Evolutionary conservation across 2,888 invertebrate species (phyloP).

Genomic region (Eucera pruinosa): DNA sequence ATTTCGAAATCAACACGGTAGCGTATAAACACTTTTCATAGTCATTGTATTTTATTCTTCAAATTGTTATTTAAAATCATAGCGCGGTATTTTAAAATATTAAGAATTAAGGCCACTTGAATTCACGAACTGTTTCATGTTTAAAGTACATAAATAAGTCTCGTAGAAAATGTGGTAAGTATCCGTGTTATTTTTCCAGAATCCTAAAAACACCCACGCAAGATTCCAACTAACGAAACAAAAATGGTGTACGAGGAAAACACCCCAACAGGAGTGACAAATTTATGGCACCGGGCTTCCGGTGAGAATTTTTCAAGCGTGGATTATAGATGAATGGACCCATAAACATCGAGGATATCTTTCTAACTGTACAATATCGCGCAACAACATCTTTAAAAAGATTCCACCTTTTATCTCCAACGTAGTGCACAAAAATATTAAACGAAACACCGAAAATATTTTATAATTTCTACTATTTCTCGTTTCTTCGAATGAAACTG

Average conservation of each 20-base stretch:
- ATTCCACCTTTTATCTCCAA: neutral
- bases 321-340: conserved; percentile 27
- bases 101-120: conserved; percentile 16
- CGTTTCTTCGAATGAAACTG: too few relatives aligned
- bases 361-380: conserved; percentile 14
- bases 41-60: too few relatives aligned
- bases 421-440: too few relatives aligned
- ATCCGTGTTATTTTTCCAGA: conserved; percentile 14
- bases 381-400: neutral
- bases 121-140: conserved; percentile 13
- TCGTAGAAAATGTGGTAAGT: conserved; percentile 8
- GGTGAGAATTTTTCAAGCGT: conserved; percentile 22
- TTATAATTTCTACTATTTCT: too few relatives aligned
- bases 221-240: conserved; percentile 28
- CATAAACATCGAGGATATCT: conserved; percentile 16
- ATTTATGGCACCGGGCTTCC: conserved; percentile 19
- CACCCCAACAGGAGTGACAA: conserved; percentile 23
- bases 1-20: too few relatives aligned
- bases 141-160: conserved; percentile 16
- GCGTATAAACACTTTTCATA: too few relatives aligned
- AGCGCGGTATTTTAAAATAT: neutral
- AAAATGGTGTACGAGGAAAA: conserved; percentile 36
- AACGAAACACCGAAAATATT: too few relatives aligned
- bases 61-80: neutral
- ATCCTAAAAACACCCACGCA: conserved; percentile 13